A percentile compares a stretch with the other conserved stretches of the same genome.
Evolutionary conservation across 2,797 vertebrate genomes (phyloP).

Genomic region (Poeciliopsis presidionis): DNA sequence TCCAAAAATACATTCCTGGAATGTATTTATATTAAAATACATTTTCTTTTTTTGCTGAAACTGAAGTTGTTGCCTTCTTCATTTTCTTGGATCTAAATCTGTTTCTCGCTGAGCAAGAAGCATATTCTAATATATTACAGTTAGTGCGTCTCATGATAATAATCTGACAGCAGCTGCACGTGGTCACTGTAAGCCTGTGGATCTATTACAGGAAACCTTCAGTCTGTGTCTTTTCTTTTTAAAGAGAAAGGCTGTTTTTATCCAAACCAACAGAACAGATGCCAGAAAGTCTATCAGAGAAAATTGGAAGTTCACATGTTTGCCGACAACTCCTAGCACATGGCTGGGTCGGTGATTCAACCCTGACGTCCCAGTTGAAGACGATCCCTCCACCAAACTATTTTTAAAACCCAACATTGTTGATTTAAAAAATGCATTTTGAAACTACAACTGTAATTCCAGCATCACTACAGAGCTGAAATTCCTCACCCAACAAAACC

Average conservation of each 20-base stretch:
- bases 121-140: not conserved
- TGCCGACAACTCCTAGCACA: not conserved
- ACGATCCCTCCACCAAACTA: not conserved
- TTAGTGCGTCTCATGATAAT: not conserved
- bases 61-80: not conserved
- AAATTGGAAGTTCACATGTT: not conserved
- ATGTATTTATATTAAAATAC: not conserved
- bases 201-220: slow-evolving; percentile 7
- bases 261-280: not conserved
- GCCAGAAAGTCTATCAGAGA: not conserved
- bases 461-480: not conserved
- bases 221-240: not conserved
- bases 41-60: not conserved
- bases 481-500: slow-evolving; percentile 21
- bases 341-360: not conserved
- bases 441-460: not conserved
- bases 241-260: not conserved
- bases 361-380: not conserved
- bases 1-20: not conserved
- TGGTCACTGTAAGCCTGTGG: slow-evolving; percentile 31
- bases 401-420: not conserved
- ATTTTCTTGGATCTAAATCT: slow-evolving; percentile 22
- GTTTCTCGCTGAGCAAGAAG: slow-evolving; percentile 1
- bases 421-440: not conserved
- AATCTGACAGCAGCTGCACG: slow-evolving; percentile 31